These are phyloP conservation scores for Corydoras sp. DNA, from an alignment of 2,113 vertebrate species.

Conservation along the genomic window DNA sequence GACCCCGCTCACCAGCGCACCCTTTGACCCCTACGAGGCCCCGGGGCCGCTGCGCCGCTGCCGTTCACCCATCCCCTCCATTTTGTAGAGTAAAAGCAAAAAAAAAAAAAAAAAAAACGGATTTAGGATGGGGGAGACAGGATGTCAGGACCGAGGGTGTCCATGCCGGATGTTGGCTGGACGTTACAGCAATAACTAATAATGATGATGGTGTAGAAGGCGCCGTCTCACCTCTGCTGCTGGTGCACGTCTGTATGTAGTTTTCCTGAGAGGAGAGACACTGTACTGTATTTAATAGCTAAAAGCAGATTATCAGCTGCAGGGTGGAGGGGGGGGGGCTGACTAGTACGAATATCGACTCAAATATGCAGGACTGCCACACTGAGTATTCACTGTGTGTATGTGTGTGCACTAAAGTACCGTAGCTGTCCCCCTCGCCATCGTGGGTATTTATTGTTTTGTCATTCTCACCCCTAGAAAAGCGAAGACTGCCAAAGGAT, in stretches of 20 bases:
- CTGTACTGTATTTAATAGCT: conserved; percentile 14
- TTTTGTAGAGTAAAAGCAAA: conserved; percentile 68
- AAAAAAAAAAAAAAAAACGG: conserved; percentile 12
- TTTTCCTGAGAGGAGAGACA: neutral
- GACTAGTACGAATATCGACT: neutral
- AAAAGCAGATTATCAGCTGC: neutral
- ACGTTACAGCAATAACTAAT: conserved; percentile 60
- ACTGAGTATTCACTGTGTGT: conserved; percentile 2
- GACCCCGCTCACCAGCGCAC: conserved; percentile 72
- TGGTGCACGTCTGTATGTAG: conserved; percentile 18
- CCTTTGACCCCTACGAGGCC: conserved; percentile 72
- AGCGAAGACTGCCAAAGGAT: neutral
- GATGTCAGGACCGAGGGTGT: conserved; percentile 2
- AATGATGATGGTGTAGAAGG: conserved; percentile 43
- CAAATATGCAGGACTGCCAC: neutral
- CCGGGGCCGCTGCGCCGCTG: conserved; percentile 76
- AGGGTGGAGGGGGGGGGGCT: neutral
- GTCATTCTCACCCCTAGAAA: neutral
- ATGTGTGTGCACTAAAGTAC: conserved; percentile 3
- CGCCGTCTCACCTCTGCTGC: conserved; percentile 7
- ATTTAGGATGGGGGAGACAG: conserved; percentile 33
- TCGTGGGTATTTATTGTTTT: neutral
- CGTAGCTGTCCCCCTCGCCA: neutral
- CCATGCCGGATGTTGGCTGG: conserved; percentile 5
- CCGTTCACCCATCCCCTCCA: conserved; percentile 82